Evolutionary conservation across 2,888 invertebrate species (phyloP), one percentile per base, ranked within the genome.

Genomic region (Microctonus brassicae): DNA sequence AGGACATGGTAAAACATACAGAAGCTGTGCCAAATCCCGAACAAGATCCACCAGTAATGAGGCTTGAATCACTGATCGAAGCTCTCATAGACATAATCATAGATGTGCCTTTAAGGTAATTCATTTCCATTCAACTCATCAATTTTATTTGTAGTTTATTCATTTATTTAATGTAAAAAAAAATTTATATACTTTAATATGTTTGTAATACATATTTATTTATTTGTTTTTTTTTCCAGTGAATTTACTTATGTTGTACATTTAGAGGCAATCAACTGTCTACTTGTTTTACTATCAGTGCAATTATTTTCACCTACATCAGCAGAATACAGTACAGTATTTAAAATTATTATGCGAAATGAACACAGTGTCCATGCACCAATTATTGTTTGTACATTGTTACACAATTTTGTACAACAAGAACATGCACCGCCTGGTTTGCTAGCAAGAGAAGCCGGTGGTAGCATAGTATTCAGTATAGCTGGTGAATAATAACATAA

Each of bases 221-320:
- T 24, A n/a, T n/a, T n/a, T n/a, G n/a, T n/a, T n/a, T n/a, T n/a
- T n/a, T n/a, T n/a, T n/a, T n/a, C n/a, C 88, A 94, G 94, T 76
- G 94, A 95, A 86, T 92, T 93, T 83, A 96, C 96, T 68, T 96
- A 96, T 86, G 92, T 93, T 69, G 89, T 97, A 29, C 96, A 97
- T 81, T 86, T 97, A 80, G 98, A 98, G 87, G 93, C 95, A 29
- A 92, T 97, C 58, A 97, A 97, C 85, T 93, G 94, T 22, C 88
- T 98, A 53, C 88, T 98, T 17, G 94, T 96, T 0, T 88, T 98
- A n/a, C 90, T 98, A 81, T 97, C 97, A 0, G 94, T 96, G 34
- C 97, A 97, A 85, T 91, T 95, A 86, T 95, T 93, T 80, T 93
- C 95, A 11, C 92, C 94, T 80, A 85, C 83, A 26, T 83, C 87